Percentiles rank a stretch among this genome's conserved stretches.
phyloP scores from a whole-genome alignment of 2,797 vertebrate genomes.

The Falco berigora region DNA sequence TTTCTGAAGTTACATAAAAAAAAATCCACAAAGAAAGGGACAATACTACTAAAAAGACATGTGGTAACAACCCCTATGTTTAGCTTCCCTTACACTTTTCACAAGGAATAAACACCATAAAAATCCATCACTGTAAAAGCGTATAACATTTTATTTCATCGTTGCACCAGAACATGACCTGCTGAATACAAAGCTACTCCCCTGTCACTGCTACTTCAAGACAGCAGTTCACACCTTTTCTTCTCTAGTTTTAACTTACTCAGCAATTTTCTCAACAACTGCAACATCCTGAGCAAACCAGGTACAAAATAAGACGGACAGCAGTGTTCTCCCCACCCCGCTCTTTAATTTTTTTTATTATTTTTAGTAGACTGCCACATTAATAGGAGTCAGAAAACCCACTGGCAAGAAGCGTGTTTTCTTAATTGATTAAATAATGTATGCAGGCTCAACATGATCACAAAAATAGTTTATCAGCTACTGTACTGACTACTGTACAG shows the following conservation, averaged over 20 bases:
- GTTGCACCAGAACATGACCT: neutral
- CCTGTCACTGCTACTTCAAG: neutral
- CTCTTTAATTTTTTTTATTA: fast-evolving
- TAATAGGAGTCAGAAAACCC: neutral
- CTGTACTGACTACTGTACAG: neutral
- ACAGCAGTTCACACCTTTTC: neutral
- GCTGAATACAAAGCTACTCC: neutral
- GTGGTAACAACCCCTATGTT: fast-evolving
- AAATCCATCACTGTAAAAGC: neutral
- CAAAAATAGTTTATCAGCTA: neutral
- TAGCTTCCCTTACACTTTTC: neutral
- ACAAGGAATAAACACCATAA: neutral
- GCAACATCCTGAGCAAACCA: neutral
- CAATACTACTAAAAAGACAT: neutral
- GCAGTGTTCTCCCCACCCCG: fast-evolving
- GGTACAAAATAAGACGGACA: neutral
- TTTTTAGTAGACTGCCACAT: neutral
- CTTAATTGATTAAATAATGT: neutral
- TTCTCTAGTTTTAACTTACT: neutral
- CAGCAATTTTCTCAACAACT: neutral
- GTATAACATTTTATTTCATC: neutral
- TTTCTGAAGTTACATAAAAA: neutral
- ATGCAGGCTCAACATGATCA: neutral
- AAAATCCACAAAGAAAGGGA: neutral
- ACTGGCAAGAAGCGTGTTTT: neutral